phyloP scores from a whole-genome alignment of 2,797 vertebrate species.

The Apogon hyalosoma region DNA sequence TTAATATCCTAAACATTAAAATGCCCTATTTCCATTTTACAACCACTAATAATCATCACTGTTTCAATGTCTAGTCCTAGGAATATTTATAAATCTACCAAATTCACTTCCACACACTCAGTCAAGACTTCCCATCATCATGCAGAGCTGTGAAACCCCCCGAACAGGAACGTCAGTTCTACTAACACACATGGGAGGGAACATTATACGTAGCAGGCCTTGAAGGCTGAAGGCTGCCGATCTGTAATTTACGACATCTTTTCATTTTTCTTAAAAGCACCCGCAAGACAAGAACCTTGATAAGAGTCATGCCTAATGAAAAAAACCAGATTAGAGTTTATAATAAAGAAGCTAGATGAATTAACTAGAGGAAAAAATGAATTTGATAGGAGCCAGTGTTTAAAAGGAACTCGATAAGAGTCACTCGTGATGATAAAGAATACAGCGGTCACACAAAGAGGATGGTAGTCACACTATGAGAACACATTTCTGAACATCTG shows the following conservation, averaged over 20 bases:
- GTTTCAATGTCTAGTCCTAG: too few relatives aligned
- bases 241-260: constrained; percentile 45
- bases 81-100: too few relatives aligned
- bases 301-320: constrained; percentile 59
- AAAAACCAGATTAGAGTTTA: constrained; percentile 50
- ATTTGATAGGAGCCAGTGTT: constrained; percentile 44
- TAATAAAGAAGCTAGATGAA: constrained; percentile 51
- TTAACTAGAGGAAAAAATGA: constrained; percentile 31
- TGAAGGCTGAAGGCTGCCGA: constrained; percentile 34
- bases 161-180: constrained; percentile 8
- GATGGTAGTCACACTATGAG: background rate
- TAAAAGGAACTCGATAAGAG: constrained; percentile 56
- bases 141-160: constrained; percentile 23
- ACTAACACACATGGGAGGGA: constrained; percentile 32
- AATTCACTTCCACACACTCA: too few relatives aligned
- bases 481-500: background rate
- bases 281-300: constrained; percentile 30
- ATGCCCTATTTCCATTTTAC: too few relatives aligned
- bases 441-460: constrained; percentile 25
- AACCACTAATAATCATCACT: too few relatives aligned
- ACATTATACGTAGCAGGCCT: constrained; percentile 17
- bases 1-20: too few relatives aligned
- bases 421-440: constrained; percentile 51
- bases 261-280: constrained; percentile 52
- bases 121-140: too few relatives aligned